These are phyloP conservation scores for Pardalotus punctatus DNA, from an alignment of 2,113 vertebrate species.

Conservation along the genomic window DNA sequence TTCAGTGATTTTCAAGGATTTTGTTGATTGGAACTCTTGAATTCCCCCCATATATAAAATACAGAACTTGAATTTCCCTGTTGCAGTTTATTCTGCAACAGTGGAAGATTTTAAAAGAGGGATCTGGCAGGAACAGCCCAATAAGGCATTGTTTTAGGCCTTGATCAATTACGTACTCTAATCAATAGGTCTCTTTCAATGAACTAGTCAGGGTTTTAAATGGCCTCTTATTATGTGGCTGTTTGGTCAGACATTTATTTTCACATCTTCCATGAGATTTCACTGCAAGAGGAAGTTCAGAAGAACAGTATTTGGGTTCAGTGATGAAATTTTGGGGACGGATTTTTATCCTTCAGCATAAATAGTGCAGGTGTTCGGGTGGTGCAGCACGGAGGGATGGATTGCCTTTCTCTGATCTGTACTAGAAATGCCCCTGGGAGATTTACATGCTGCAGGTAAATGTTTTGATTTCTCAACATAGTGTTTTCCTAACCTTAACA, in stretches of 20 bases:
- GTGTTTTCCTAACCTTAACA: background rate
- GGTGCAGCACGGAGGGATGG: background rate
- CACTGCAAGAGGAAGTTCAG: background rate
- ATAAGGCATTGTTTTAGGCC: background rate
- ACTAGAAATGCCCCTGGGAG: background rate
- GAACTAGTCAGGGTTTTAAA: background rate
- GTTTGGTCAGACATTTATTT: background rate
- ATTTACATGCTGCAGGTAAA: background rate
- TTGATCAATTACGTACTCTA: background rate
- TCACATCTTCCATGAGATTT: background rate
- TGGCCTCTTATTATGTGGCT: background rate
- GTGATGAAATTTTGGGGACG: background rate
- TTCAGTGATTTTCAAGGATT: background rate
- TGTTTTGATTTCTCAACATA: background rate
- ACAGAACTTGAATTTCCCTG: background rate
- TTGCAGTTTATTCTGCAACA: background rate
- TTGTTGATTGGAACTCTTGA: background rate
- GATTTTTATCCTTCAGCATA: background rate
- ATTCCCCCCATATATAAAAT: background rate
- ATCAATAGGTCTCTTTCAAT: background rate
- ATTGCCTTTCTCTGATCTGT: background rate
- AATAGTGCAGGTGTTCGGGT: background rate
- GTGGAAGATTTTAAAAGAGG: background rate
- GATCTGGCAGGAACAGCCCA: background rate
- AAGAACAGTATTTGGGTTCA: background rate